These are phyloP conservation scores for Whitmania pigra DNA, from an alignment of 1,140 invertebrate genomes.

Conservation along the genomic window DNA sequence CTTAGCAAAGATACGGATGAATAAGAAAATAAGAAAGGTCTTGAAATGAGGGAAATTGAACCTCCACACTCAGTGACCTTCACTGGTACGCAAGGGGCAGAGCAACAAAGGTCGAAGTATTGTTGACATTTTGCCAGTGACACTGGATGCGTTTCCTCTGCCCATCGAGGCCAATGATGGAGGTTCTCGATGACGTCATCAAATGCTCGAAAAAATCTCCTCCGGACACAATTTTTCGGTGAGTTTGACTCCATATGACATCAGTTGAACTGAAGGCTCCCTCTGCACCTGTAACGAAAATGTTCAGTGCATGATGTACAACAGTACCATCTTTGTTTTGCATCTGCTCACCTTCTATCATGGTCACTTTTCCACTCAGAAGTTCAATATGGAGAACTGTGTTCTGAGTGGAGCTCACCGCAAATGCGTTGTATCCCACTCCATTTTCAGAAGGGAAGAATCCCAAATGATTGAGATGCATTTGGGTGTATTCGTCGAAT, in stretches of 20 bases:
- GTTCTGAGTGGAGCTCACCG: constrained; percentile 59
- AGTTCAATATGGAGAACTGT: constrained; percentile 63
- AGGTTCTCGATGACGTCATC: constrained; percentile 59
- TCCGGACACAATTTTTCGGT: constrained; percentile 56
- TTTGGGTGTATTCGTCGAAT: constrained; percentile 64
- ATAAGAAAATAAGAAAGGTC: no score
- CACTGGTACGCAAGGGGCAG: constrained; percentile 19
- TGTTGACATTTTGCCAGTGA: constrained; percentile 42
- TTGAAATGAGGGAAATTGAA: no score
- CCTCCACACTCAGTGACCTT: no score
- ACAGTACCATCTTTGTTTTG: not conserved
- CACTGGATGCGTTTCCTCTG: constrained; percentile 62
- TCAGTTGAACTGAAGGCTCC: constrained; percentile 24
- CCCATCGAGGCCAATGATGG: constrained; percentile 61
- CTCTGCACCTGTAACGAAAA: constrained; percentile 30
- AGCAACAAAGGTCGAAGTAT: constrained; percentile 24
- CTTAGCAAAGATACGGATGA: no score
- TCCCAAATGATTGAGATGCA: constrained; percentile 62
- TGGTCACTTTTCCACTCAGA: constrained; percentile 64
- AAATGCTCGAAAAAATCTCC: constrained; percentile 58
- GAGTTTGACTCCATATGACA: constrained; percentile 53
- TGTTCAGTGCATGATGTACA: no score
- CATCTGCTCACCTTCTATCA: constrained; percentile 46
- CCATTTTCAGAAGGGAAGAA: constrained; percentile 63
- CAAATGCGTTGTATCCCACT: constrained; percentile 63